phyloP scores from a whole-genome alignment of 2,888 invertebrate species.

The Caenorhabditis sp. region DNA sequence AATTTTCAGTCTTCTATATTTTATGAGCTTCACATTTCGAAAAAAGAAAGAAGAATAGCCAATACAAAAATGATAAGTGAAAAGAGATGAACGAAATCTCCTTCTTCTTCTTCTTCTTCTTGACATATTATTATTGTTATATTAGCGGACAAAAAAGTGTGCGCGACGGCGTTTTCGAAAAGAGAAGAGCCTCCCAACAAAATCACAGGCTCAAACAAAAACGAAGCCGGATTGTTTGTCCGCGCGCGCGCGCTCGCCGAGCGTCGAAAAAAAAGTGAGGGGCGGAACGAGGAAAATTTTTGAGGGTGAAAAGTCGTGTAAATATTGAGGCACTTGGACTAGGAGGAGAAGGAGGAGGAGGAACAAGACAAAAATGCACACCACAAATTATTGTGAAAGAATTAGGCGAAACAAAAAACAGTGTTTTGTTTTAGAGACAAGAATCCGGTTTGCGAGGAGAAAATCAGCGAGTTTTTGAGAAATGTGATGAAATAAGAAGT shows the following conservation, averaged over 20 bases:
- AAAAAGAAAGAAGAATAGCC: background rate
- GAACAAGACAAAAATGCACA: background rate
- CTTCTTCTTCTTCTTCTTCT: background rate
- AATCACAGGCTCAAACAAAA: background rate
- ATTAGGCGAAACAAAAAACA: too few species aligned
- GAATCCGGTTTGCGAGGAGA: background rate
- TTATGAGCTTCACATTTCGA: too few species aligned
- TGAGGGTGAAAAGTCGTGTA: conserved; percentile 42
- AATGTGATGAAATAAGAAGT: too few species aligned
- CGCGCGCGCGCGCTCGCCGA: background rate
- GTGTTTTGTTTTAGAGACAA: background rate
- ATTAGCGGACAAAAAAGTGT: background rate
- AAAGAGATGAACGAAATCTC: background rate
- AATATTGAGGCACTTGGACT: conserved; percentile 7
- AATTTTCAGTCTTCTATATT: too few species aligned
- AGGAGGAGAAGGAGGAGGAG: conserved; percentile 3
- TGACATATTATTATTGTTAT: conserved; percentile 1
- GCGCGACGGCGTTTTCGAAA: background rate
- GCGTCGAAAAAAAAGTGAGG: background rate
- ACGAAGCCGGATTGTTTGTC: background rate
- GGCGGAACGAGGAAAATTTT: conserved; percentile 7
- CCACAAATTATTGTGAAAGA: too few species aligned
- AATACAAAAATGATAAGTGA: conserved; percentile 11
- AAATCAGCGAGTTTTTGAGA: too few species aligned
- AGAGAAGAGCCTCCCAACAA: too few species aligned